phyloP scores from a whole-genome alignment of 2,888 invertebrate genomes.

The Drosophila siamana region DNA sequence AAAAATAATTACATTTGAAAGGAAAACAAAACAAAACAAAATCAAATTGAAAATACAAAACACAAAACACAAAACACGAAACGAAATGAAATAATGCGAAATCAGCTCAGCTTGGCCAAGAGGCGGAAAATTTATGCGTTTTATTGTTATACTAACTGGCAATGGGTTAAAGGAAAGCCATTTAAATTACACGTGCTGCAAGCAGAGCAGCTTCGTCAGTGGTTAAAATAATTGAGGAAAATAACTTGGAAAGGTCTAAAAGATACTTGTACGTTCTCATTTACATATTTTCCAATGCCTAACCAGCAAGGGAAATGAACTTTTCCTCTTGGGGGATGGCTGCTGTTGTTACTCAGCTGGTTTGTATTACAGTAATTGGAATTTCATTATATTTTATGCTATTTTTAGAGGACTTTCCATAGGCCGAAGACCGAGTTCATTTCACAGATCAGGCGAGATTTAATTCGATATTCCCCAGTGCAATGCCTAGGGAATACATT shows the following conservation, averaged over 20 bases:
- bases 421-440: constrained; percentile 1
- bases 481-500: constrained; percentile 1
- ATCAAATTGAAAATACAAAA: constrained; percentile 9
- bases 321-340: neutral
- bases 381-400: constrained; percentile 8
- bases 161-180: constrained; percentile 56
- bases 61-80: constrained; percentile 28
- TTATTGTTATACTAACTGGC: constrained; percentile 55
- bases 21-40: constrained; percentile 51
- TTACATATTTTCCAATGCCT: constrained; percentile 26
- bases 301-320: neutral
- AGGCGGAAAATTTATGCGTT: constrained; percentile 66
- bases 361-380: constrained; percentile 9
- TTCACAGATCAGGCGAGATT: neutral
- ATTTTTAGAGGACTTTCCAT: constrained; percentile 8
- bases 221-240: constrained; percentile 18
- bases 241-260: constrained; percentile 3
- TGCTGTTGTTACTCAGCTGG: neutral
- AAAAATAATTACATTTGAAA: constrained; percentile 69
- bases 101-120: constrained; percentile 22
- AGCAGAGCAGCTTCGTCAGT: neutral
- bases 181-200: constrained; percentile 33
- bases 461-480: constrained; percentile 1
- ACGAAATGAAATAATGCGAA: constrained; percentile 1
- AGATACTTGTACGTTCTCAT: constrained; percentile 9